phyloP scores from a whole-genome alignment of 2,113 vertebrate species.

The Caretta caretta region DNA sequence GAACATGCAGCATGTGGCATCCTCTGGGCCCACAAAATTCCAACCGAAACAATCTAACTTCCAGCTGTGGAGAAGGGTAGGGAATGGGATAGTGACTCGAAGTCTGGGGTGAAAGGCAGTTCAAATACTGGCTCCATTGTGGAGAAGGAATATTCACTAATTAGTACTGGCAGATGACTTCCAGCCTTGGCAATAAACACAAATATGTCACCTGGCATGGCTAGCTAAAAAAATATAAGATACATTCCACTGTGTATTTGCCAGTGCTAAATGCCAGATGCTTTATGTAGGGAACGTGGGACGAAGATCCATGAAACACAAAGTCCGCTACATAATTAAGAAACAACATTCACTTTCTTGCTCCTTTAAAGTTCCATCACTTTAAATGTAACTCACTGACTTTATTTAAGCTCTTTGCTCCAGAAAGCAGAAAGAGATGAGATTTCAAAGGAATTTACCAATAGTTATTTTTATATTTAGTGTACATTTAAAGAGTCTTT shows the following conservation, averaged over 20 bases:
- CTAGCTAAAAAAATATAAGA: conserved; percentile 36
- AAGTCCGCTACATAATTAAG: neutral
- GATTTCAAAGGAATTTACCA: rapidly evolving
- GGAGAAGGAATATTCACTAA: conserved; percentile 40
- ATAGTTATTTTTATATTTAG: neutral
- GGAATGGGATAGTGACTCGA: neutral
- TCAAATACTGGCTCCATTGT: conserved; percentile 53
- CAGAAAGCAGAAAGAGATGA: neutral
- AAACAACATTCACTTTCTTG: neutral
- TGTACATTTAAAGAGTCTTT: neutral
- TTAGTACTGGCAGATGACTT: conserved; percentile 43
- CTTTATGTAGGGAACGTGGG: rapidly evolving
- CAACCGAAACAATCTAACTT: conserved; percentile 34
- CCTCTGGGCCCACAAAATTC: conserved; percentile 10
- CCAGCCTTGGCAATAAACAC: conserved; percentile 56
- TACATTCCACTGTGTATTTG: neutral
- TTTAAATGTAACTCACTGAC: rapidly evolving
- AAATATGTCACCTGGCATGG: conserved; percentile 66
- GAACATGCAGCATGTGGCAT: conserved; percentile 23
- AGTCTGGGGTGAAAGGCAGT: neutral
- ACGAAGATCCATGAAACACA: neutral
- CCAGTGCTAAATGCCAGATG: neutral
- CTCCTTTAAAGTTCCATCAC: neutral
- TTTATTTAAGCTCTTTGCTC: neutral
- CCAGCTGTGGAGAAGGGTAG: conserved; percentile 15